These are phyloP conservation scores for Felis catus DNA, from an alignment of 2,113 vertebrate genomes.

Conservation along the genomic window DNA sequence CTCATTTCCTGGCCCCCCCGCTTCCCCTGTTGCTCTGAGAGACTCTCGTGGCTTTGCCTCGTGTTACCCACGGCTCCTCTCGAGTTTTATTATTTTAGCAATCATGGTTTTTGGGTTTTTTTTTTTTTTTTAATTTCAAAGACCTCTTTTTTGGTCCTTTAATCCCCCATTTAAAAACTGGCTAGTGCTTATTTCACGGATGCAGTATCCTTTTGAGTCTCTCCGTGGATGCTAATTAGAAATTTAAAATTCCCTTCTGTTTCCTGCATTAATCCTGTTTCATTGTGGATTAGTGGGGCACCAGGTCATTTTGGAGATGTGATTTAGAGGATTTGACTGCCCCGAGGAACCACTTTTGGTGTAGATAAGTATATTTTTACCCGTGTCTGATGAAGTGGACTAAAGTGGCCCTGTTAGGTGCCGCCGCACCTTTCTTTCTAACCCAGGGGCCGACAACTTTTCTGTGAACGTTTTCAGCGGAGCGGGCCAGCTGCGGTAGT, in stretches of 20 bases:
- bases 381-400: not conserved
- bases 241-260: not conserved
- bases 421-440: too few relatives aligned
- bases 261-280: not conserved
- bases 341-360: not conserved
- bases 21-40: rapidly evolving
- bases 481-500: rapidly evolving
- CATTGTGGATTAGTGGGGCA: not conserved
- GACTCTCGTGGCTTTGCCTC: rapidly evolving
- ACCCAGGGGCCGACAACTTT: rapidly evolving
- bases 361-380: not conserved
- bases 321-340: not conserved
- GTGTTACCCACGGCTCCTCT: rapidly evolving
- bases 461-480: not conserved
- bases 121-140: not conserved
- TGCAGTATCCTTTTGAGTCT: not conserved
- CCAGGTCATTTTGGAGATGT: not conserved
- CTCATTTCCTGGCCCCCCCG: rapidly evolving
- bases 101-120: not conserved
- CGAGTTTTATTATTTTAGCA: not conserved
- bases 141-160: not conserved
- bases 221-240: not conserved
- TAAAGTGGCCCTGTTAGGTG: not conserved
- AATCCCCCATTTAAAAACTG: not conserved
- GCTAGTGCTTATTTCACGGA: not conserved